A percentile compares a stretch with the other conserved stretches of the same genome.
These are phyloP conservation scores for Oreochromis spilurus DNA, from an alignment of 2,113 vertebrate genomes.

Conservation along the genomic window DNA sequence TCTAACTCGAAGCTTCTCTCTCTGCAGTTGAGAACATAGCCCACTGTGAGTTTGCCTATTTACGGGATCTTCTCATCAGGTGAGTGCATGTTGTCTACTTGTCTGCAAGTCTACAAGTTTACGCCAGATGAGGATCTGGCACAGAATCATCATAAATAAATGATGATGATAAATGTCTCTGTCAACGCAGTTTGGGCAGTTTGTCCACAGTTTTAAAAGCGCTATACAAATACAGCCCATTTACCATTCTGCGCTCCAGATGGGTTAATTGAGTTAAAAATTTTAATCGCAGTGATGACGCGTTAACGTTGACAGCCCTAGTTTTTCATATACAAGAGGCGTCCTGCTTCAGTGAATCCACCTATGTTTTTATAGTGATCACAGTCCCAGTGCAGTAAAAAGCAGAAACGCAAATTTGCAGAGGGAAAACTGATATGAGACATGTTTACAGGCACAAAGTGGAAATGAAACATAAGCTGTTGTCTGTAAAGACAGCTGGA, in stretches of 20 bases:
- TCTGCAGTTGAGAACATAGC: slow-evolving; percentile 91
- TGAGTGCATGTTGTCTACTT: slow-evolving; percentile 43
- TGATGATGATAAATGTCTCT: background rate
- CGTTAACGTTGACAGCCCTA: background rate
- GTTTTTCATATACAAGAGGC: background rate
- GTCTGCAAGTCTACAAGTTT: background rate
- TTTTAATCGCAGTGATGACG: background rate
- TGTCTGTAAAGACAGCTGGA: background rate
- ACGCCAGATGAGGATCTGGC: background rate
- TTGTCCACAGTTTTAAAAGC: background rate
- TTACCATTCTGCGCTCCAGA: background rate
- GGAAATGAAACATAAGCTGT: background rate
- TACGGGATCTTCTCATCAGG: slow-evolving; percentile 98
- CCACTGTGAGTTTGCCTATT: slow-evolving; percentile 97
- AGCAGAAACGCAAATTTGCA: background rate
- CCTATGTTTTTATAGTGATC: background rate
- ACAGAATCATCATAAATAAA: background rate
- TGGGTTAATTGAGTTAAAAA: background rate
- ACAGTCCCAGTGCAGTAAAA: background rate
- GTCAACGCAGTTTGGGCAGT: background rate
- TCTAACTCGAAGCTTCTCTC: background rate
- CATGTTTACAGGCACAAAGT: background rate
- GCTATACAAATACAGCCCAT: no score
- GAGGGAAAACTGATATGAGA: background rate
- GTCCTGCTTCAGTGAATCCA: background rate